Percentiles rank a stretch among this genome's conserved stretches.
phyloP scores from a whole-genome alignment of 2,797 vertebrate genomes.

The Anisognathus igniventris region DNA sequence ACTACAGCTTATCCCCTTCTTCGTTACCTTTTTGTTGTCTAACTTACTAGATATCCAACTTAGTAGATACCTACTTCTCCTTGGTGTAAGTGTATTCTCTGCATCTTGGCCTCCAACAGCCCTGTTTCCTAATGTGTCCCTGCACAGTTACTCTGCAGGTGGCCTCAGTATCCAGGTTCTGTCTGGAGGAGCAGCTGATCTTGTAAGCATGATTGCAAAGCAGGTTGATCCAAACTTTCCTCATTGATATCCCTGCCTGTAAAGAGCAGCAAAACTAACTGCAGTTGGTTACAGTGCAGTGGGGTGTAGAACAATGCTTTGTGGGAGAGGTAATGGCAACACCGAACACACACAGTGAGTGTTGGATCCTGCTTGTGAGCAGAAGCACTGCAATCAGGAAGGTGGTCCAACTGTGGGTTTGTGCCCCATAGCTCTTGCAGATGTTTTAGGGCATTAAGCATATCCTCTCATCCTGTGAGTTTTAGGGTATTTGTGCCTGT shows the following conservation, averaged over 20 bases:
- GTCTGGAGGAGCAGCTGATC: background rate
- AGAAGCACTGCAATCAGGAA: rapidly evolving
- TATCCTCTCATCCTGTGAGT: background rate
- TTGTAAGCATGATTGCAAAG: constrained; percentile 2
- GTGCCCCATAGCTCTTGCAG: background rate
- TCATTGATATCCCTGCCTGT: background rate
- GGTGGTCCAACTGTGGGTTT: background rate
- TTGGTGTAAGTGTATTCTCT: constrained; percentile 36
- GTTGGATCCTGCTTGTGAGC: background rate
- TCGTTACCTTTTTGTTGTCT: background rate
- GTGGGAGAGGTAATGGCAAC: background rate
- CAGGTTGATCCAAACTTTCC: background rate
- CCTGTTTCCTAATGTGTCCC: constrained; percentile 10
- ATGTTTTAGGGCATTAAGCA: background rate
- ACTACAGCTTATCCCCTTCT: background rate
- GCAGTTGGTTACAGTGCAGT: background rate
- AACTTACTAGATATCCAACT: background rate
- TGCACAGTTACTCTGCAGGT: constrained; percentile 21
- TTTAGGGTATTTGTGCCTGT: background rate
- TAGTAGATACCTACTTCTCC: background rate
- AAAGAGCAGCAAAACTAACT: background rate
- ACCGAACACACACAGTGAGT: background rate
- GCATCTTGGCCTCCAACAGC: constrained; percentile 7
- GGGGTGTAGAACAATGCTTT: background rate
- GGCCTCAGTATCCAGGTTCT: background rate